These are phyloP conservation scores for Drosophila cardini DNA, from an alignment of 1,140 invertebrate genomes.

Conservation along the genomic window DNA sequence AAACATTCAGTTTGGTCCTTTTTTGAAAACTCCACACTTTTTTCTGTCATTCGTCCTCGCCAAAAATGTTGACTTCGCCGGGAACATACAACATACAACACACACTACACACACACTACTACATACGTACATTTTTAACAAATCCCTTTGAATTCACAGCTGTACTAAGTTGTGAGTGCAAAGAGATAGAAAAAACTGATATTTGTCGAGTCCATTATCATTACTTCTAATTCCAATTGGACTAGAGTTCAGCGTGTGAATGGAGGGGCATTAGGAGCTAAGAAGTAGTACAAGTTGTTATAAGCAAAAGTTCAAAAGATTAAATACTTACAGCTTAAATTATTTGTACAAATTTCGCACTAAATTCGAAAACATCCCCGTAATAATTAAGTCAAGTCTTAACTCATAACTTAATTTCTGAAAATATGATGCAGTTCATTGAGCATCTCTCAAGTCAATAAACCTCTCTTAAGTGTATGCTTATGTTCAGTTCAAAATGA, in stretches of 20 bases:
- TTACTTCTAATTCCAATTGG: not conserved
- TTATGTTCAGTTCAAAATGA: not conserved
- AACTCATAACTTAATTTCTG: too few species aligned
- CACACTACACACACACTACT: not conserved
- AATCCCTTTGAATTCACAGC: constrained; percentile 33
- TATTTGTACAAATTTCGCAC: too few species aligned
- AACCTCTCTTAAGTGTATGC: not conserved
- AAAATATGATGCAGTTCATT: not conserved
- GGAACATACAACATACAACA: constrained; percentile 8
- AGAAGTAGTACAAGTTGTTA: too few species aligned
- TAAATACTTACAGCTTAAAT: too few species aligned
- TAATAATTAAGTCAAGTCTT: too few species aligned
- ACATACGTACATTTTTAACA: constrained; percentile 38
- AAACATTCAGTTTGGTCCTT: constrained; percentile 69
- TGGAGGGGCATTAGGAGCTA: too few species aligned
- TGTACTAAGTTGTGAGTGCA: constrained; percentile 3
- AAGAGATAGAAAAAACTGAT: constrained; percentile 1
- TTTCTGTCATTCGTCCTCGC: constrained; percentile 16
- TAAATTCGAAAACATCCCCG: too few species aligned
- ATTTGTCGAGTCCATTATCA: constrained; percentile 12
- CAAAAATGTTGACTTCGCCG: constrained; percentile 28
- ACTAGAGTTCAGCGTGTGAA: not conserved
- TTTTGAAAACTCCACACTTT: constrained; percentile 42
- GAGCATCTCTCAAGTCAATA: not conserved
- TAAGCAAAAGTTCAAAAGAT: too few species aligned